Percentiles rank a stretch among this genome's conserved stretches.
These are phyloP conservation scores for Drosophila histrio DNA, from an alignment of 2,888 invertebrate genomes.

Conservation along the genomic window DNA sequence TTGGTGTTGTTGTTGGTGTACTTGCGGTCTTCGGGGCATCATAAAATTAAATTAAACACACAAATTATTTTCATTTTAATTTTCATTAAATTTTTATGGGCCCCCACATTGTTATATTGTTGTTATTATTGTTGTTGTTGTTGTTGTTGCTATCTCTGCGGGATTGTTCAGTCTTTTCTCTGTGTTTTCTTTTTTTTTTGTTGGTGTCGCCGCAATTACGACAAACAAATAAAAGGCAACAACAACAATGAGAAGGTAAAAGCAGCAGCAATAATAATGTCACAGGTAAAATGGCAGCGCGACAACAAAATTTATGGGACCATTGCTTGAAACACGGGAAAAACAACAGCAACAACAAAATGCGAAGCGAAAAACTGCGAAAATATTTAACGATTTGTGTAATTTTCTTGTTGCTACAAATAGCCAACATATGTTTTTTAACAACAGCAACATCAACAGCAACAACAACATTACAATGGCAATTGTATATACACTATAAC, in stretches of 20 bases:
- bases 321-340: conserved; percentile 39
- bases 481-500: conserved; percentile 35
- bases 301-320: conserved; percentile 64
- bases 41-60: conserved; percentile 28
- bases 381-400: conserved; percentile 80
- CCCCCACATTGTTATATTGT: conserved; percentile 47
- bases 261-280: conserved; percentile 70
- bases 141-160: conserved; percentile 38
- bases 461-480: conserved; percentile 16
- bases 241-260: conserved; percentile 28
- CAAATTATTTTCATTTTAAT: conserved; percentile 78
- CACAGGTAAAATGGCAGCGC: conserved; percentile 76
- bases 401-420: conserved; percentile 79
- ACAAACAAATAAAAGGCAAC: conserved; percentile 64
- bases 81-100: conserved; percentile 77
- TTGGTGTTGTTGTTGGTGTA: conserved; percentile 63
- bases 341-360: conserved; percentile 4
- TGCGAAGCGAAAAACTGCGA: conserved; percentile 35
- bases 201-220: conserved; percentile 72
- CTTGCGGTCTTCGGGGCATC: conserved; percentile 61
- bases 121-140: conserved; percentile 23
- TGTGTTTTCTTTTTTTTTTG: conserved; percentile 14
- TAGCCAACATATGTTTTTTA: conserved; percentile 77
- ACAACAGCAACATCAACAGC: conserved; percentile 37
- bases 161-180: conserved; percentile 40